Conservation (phyloP, 2,888 invertebrate species). For the Lasioglossum leucozonium region DNA sequence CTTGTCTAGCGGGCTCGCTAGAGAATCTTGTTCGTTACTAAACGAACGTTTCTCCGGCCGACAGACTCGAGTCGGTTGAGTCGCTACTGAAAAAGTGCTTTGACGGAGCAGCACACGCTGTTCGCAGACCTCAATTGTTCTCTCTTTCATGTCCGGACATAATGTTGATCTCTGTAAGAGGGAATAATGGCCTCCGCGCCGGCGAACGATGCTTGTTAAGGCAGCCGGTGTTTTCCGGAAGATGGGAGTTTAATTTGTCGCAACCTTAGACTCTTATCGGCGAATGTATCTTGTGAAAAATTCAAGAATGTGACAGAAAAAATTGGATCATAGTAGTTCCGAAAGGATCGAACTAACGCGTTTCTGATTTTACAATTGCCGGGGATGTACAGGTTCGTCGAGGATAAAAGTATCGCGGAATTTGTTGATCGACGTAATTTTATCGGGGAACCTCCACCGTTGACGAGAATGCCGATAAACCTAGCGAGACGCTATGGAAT, state of each 20-base stretch:
- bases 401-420: not conserved
- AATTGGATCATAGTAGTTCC: no score
- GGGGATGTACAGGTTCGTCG: not conserved
- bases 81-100: not conserved
- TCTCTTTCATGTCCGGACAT: not conserved
- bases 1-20: slow-evolving; percentile 9
- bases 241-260: not conserved
- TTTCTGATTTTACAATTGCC: not conserved
- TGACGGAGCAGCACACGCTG: not conserved
- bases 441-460: not conserved
- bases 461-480: not conserved
- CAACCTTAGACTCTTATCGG: not conserved
- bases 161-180: slow-evolving; percentile 6
- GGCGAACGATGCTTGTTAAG: not conserved
- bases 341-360: not conserved
- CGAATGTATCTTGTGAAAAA: not conserved
- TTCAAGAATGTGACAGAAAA: no score
- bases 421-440: not conserved
- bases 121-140: not conserved
- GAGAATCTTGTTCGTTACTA: slow-evolving; percentile 30
- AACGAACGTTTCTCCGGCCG: not conserved
- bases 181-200: not conserved
- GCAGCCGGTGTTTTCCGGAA: not conserved
- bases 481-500: not conserved
- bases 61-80: not conserved